Conservation (phyloP, 2,113 vertebrate species). For the Narcine bancroftii region DNA sequence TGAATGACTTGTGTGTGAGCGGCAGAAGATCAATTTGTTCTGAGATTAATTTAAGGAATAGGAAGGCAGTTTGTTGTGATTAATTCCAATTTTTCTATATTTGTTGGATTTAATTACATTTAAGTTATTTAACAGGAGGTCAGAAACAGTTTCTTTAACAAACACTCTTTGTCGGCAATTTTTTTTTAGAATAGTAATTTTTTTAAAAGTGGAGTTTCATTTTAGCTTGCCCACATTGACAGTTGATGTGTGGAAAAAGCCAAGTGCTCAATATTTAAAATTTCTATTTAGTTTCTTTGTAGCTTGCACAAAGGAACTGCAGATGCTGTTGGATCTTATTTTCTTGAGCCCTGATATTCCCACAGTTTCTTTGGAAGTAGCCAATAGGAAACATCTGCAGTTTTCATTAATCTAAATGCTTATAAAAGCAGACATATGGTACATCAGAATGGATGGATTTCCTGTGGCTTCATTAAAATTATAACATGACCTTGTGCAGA, state of each 20-base stretch:
- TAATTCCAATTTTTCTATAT: not conserved
- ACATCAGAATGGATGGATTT: slow-evolving; percentile 1
- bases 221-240: not conserved
- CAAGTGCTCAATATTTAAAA: not conserved
- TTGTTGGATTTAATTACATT: not conserved
- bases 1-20: not conserved
- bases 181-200: too few species aligned
- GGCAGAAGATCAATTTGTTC: not conserved
- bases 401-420: not conserved
- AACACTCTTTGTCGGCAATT: not conserved
- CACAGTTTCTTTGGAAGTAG: not conserved
- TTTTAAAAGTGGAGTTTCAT: too few species aligned
- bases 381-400: slow-evolving; percentile 33
- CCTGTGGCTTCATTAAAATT: not conserved
- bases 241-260: not conserved
- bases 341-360: not conserved
- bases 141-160: not conserved
- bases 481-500: not conserved
- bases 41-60: not conserved
- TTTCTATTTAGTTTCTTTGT: not conserved
- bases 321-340: not conserved
- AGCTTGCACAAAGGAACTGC: not conserved
- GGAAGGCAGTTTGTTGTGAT: not conserved
- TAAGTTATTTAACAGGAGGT: not conserved
- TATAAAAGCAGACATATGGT: not conserved